Percentiles rank a stretch among this genome's conserved stretches.
phyloP scores from a whole-genome alignment of 2,797 vertebrate species.

The Rhinoraja longicauda region DNA sequence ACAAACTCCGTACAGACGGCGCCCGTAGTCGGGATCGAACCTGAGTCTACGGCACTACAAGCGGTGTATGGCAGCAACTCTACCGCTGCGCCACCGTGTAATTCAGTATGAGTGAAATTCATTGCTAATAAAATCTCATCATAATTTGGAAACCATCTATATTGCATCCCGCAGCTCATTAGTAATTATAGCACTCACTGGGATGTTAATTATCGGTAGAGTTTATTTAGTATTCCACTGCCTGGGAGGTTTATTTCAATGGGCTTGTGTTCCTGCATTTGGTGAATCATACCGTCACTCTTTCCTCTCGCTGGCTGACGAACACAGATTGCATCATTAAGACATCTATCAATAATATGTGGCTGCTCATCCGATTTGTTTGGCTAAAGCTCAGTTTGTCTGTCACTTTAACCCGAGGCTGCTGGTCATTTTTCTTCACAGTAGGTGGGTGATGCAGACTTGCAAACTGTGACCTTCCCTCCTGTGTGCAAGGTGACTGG shows the following conservation, averaged over 20 bases:
- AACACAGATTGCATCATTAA: constrained; percentile 33
- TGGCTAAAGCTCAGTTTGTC: neutral
- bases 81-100: too few relatives aligned
- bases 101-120: neutral
- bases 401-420: neutral
- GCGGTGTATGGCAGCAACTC: too few relatives aligned
- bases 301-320: neutral
- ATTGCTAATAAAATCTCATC: neutral
- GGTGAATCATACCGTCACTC: neutral
- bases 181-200: neutral
- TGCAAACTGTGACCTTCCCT: neutral
- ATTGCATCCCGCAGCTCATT: neutral
- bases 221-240: neutral
- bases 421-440: neutral
- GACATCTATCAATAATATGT: neutral
- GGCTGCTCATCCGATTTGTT: neutral
- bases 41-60: too few relatives aligned
- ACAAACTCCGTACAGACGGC: too few relatives aligned
- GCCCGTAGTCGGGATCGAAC: too few relatives aligned
- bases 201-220: neutral
- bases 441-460: neutral
- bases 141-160: neutral
- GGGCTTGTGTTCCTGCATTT: neutral
- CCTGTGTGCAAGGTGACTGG: neutral
- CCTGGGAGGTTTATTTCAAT: neutral